A percentile compares a stretch with the other conserved stretches of the same genome.
Conservation (phyloP, 2,888 invertebrate species). For the Cephus sareptanus region DNA sequence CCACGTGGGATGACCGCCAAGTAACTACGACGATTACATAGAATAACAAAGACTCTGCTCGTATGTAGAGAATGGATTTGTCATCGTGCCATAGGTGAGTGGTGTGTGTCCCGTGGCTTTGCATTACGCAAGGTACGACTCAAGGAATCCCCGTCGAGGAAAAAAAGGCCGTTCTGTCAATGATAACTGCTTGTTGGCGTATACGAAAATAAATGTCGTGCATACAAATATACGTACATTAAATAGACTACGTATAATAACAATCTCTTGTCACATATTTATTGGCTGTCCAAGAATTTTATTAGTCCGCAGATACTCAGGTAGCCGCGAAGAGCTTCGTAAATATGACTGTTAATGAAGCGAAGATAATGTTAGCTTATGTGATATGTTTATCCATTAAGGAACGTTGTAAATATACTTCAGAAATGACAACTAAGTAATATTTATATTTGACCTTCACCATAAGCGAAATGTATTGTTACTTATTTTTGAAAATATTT, state of each 20-base stretch:
- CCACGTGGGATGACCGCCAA: background rate
- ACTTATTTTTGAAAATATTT: background rate
- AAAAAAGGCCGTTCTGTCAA: slow-evolving; percentile 23
- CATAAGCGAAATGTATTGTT: background rate
- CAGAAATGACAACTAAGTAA: background rate
- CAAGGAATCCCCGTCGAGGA: slow-evolving; percentile 34
- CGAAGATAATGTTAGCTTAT: background rate
- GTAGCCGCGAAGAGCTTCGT: background rate
- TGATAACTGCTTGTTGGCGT: background rate
- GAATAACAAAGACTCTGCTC: background rate
- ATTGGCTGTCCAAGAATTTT: background rate
- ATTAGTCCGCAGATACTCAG: background rate
- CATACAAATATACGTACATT: background rate
- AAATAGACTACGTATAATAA: background rate
- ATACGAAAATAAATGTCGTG: slow-evolving; percentile 1
- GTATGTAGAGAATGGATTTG: background rate
- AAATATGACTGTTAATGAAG: background rate
- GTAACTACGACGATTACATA: background rate
- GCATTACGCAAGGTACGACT: slow-evolving; percentile 32
- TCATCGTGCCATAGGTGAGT: background rate
- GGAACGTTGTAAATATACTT: background rate
- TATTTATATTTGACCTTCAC: background rate
- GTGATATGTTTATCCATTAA: background rate
- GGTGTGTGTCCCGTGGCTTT: slow-evolving; percentile 16
- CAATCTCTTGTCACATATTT: background rate